phyloP scores from a whole-genome alignment of 2,113 vertebrate genomes.

The Smithornis capensis region DNA sequence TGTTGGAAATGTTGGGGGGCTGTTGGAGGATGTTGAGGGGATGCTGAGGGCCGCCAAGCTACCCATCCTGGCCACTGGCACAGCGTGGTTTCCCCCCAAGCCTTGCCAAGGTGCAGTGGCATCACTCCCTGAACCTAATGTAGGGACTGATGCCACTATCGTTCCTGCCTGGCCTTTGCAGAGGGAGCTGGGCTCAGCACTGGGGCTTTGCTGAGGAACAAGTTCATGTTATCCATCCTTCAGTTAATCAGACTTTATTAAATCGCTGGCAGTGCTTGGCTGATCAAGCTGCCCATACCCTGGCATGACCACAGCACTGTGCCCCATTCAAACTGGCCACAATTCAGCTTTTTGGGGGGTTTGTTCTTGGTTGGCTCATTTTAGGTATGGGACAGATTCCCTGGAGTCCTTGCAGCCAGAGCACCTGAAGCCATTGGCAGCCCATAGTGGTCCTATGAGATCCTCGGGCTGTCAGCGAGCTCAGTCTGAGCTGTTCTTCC shows the following conservation, averaged over 20 bases:
- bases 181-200: background rate
- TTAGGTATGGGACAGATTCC: background rate
- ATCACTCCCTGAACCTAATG: rapidly evolving
- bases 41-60: background rate
- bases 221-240: background rate
- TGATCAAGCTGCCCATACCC: background rate
- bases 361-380: background rate
- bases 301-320: background rate
- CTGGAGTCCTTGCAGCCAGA: background rate
- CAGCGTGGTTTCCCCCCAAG: rapidly evolving
- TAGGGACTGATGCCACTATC: background rate
- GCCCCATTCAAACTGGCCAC: background rate
- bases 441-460: background rate
- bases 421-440: background rate
- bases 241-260: background rate
- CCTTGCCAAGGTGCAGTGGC: rapidly evolving
- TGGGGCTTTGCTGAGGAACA: background rate
- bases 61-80: background rate
- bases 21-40: background rate
- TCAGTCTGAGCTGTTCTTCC: background rate
- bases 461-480: background rate
- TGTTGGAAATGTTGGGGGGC: background rate
- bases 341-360: background rate
- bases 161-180: background rate
- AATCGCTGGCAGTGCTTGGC: background rate